Base-by-base conservation (phyloP, 2,888 invertebrate genomes). In the Drosophila cognata region DNA sequence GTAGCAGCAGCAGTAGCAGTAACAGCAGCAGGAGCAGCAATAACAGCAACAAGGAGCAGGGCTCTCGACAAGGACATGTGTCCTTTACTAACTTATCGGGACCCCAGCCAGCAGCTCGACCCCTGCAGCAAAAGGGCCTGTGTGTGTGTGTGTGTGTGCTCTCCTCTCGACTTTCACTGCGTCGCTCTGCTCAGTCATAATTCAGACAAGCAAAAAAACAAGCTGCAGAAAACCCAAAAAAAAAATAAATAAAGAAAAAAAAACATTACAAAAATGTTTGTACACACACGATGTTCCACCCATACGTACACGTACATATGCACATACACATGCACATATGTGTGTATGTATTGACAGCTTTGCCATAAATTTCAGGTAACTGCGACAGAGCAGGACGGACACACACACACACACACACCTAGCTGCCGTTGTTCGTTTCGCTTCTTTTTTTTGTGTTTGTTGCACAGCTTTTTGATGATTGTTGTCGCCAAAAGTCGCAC, bases 351-450 rank as follows among this genome's bases (percentile, higher is more conserved):
- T 88, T 85, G 88, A 88, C 83, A 84, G 85, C 61, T 77, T 61
- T 82, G 73, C 71, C 83, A 79, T 83, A 84, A 84, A 88, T 83
- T 84, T 74, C 83, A 83, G 83, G 88, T 83, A 82, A 79, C 75
- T 68, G 67, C 59, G 29, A 60, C 67, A 57, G 50, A 46, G 71
- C 71, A 60, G 59, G 48, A 55, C 77, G n/a, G n/a, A 53, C 50
- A 64, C 50, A 55, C 43, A 36, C 46, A 36, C 28, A 53, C 16
- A 48, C 55, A 11, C 58, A 28, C 48, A 61, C n/a, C 7, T 13
- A 5, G 16, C 16, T 36, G 36, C 16, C 16, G 28, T 28, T 63
- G 18, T 41, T 51, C 7, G 18, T 36, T 46, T 33, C 41, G 13
- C 11, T 51, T 36, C 31, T 35, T 35, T 51, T 52, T 58, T 53